Base-by-base conservation (phyloP, 2,797 vertebrate genomes). In the Smutsia gigantea region DNA sequence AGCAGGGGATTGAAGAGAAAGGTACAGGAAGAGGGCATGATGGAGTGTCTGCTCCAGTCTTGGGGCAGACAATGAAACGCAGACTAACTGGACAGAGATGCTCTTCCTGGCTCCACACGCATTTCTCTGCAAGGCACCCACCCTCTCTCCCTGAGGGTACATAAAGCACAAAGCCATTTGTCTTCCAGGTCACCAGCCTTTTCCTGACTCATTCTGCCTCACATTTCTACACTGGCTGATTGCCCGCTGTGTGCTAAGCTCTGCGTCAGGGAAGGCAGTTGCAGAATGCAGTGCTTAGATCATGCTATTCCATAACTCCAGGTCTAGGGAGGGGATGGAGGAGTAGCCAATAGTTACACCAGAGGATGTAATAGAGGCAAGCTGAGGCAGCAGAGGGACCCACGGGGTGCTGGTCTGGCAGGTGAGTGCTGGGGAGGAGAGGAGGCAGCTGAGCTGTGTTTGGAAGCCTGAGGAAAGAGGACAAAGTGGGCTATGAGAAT, bases 41-140 rank as follows among this genome's bases (percentile, higher is more conserved):
- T 15, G 11, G 39, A 15, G 2, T 14, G 39, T 4, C 1, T 11
- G 34, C 3, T 15, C n/a, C 11, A 3, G 46, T 19, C 2, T 6
- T 15, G 34, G 37, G 27, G 18, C 25, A 87, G 61, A 18, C 25
- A 23, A 8, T 3, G 15, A 69, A 37, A 29, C 1, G 9, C 0
- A 0, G 42, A 21, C 49, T 85, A 37, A 18, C 10, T 2, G 25
- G 11, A 39, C 18, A 49, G 23, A 4, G 0, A 0, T 0, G 0
- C 1, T 3, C 13, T 46, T 63, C 51, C 37, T 2, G 9, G 15
- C 3, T 37, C 61, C 93, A 46, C 31, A 7, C 29, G 18, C 8
- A 2, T 31, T 23, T 29, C 21, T 59, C 81, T 4, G 0, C 1
- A 1, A 53, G 66, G 23, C 0, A 0, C 31, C 57, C 51, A 4